Percentiles rank a stretch among this genome's conserved stretches.
phyloP scores from a whole-genome alignment of 2,113 vertebrate genomes.

The Cyprinodon brontotheroides region DNA sequence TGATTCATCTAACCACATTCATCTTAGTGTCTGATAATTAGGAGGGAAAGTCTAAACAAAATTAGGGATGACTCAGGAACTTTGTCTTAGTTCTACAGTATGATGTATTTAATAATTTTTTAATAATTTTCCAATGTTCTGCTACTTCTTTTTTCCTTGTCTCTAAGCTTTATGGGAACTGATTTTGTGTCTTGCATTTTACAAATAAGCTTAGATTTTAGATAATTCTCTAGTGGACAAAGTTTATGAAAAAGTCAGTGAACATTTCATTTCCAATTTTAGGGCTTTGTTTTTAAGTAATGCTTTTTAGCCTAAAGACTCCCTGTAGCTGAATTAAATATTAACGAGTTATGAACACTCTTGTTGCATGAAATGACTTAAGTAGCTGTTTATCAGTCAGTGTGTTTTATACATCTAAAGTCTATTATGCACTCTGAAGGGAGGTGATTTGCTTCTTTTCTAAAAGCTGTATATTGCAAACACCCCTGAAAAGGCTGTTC shows the following conservation, averaged over 20 bases:
- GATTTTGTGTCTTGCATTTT: conserved; percentile 63
- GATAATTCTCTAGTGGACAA: conserved; percentile 59
- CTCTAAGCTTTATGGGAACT: conserved; percentile 62
- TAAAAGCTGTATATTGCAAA: not conserved
- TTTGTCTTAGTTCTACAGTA: not conserved
- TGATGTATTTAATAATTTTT: conserved; percentile 14
- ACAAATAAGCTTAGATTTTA: conserved; percentile 66
- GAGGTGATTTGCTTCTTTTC: not conserved
- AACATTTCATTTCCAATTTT: conserved; percentile 60
- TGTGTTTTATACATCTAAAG: not conserved
- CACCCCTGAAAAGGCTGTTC: not conserved
- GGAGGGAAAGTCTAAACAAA: no score
- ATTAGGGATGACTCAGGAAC: not conserved
- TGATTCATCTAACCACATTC: no score
- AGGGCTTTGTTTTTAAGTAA: conserved; percentile 42
- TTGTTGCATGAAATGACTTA: conserved; percentile 7
- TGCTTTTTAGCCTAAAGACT: conserved; percentile 32
- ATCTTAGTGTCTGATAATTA: no score
- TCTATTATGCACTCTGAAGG: not conserved
- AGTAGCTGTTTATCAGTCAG: not conserved
- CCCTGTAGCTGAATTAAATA: conserved; percentile 32
- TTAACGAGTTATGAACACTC: conserved; percentile 26
- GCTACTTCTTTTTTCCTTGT: conserved; percentile 36
- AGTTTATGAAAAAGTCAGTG: conserved; percentile 61
- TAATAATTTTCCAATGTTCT: conserved; percentile 33